phyloP scores from a whole-genome alignment of 2,888 invertebrate genomes.

The Xiphydria camelus region DNA sequence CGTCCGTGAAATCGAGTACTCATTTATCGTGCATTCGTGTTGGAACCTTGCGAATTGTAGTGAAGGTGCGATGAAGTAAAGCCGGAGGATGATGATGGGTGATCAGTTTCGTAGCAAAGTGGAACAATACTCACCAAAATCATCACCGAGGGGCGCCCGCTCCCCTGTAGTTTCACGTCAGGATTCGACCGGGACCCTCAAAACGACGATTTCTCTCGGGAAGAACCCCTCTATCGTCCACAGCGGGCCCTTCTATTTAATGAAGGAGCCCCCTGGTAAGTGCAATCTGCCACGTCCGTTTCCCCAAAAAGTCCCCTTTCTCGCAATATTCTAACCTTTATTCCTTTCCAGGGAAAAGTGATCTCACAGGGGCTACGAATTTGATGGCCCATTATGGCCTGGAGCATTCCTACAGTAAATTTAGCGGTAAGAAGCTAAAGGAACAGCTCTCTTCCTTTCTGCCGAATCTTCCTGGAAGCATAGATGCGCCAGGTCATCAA shows the following conservation, averaged over 20 bases:
- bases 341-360: conserved; percentile 75
- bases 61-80: conserved; percentile 46
- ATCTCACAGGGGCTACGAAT: conserved; percentile 94
- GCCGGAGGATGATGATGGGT: conserved; percentile 81
- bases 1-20: too few relatives aligned
- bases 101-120: conserved; percentile 86
- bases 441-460: conserved; percentile 94
- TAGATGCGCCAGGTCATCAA: conserved; percentile 83
- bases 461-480: conserved; percentile 91
- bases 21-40: too few relatives aligned
- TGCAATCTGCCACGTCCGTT: conserved; percentile 6
- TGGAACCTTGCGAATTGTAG: background rate
- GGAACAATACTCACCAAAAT: conserved; percentile 93
- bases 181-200: conserved; percentile 95
- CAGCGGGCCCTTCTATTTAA: conserved; percentile 96
- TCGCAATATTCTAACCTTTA: conserved; percentile 1
- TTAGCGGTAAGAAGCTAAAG: conserved; percentile 93
- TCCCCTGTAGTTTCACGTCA: conserved; percentile 95
- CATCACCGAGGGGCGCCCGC: conserved; percentile 89
- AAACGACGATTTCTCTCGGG: conserved; percentile 95
- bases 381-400: conserved; percentile 95
- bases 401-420: conserved; percentile 97
- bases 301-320: background rate
- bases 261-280: conserved; percentile 92
- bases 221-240: conserved; percentile 97